These are phyloP conservation scores for Dendropsophus ebraccatus DNA, from an alignment of 2,113 vertebrate species.

Conservation along the genomic window DNA sequence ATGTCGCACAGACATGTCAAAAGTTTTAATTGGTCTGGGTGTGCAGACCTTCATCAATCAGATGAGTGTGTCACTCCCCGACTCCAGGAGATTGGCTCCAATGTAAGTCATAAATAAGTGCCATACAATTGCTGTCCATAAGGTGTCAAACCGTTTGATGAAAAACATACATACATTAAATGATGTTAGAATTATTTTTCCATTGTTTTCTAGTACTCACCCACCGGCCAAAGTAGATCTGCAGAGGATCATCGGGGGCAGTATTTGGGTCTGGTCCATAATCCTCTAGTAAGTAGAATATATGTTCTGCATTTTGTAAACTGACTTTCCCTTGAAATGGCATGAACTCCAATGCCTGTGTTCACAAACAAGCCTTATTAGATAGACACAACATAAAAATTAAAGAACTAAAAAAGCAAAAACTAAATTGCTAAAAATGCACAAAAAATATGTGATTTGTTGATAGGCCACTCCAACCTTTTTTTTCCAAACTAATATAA, in stretches of 20 bases:
- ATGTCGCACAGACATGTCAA: too few species aligned
- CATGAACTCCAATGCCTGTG: constrained; percentile 89
- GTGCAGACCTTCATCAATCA: too few species aligned
- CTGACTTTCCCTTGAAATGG: constrained; percentile 91
- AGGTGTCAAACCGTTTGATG: too few species aligned
- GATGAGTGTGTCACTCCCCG: too few species aligned
- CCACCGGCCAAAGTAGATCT: constrained; percentile 96
- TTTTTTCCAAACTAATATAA: too few species aligned
- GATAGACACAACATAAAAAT: background rate
- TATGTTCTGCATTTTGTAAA: constrained; percentile 87
- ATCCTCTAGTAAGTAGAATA: constrained; percentile 93
- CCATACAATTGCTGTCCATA: too few species aligned
- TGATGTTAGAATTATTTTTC: background rate
- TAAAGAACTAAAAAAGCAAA: background rate
- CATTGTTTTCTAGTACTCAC: constrained; percentile 71
- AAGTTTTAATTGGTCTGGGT: too few species aligned
- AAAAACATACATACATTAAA: too few species aligned
- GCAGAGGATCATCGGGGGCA: constrained; percentile 83
- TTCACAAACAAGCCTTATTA: background rate
- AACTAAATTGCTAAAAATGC: background rate
- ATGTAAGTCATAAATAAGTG: too few species aligned
- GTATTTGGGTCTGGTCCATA: constrained; percentile 91
- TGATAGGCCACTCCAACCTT: too few species aligned
- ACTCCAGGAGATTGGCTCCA: too few species aligned
- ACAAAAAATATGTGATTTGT: too few species aligned